phyloP scores from a whole-genome alignment of 2,888 invertebrate species.

The Torymus aiolomorphi region DNA sequence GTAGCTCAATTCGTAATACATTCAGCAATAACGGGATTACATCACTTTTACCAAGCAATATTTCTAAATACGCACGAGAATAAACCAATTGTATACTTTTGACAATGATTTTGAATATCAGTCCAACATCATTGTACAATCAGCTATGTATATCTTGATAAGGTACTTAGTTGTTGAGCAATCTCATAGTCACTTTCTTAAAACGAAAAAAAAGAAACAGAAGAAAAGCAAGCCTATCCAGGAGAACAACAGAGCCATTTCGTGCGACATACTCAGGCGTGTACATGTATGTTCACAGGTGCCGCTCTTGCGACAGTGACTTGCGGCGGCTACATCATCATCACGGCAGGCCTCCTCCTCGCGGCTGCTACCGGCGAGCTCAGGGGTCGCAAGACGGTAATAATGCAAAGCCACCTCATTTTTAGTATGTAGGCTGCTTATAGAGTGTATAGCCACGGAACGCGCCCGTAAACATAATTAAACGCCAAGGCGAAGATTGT shows the following conservation, averaged over 20 bases:
- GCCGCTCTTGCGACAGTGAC: slow-evolving; percentile 74
- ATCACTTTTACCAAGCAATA: no score
- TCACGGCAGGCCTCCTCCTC: slow-evolving; percentile 82
- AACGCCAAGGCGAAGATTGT: not conserved
- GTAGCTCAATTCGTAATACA: no score
- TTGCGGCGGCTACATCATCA: slow-evolving; percentile 81
- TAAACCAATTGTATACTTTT: no score
- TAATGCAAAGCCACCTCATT: not conserved
- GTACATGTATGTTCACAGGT: slow-evolving; percentile 64
- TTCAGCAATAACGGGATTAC: no score
- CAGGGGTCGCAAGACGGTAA: slow-evolving; percentile 78
- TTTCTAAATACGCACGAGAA: no score
- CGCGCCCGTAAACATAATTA: not conserved
- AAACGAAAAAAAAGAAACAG: not conserved
- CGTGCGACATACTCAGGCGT: slow-evolving; percentile 18
- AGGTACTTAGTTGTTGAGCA: no score
- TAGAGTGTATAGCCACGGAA: not conserved
- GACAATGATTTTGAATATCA: no score
- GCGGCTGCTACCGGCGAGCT: slow-evolving; percentile 82
- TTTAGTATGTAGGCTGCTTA: not conserved
- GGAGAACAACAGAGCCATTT: not conserved
- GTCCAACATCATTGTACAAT: no score
- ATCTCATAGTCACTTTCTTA: no score
- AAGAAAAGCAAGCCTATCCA: not conserved
- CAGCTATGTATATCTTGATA: no score